Evolutionary conservation across 2,888 invertebrate species (phyloP).

Genomic region (Calephelis perditalis): DNA sequence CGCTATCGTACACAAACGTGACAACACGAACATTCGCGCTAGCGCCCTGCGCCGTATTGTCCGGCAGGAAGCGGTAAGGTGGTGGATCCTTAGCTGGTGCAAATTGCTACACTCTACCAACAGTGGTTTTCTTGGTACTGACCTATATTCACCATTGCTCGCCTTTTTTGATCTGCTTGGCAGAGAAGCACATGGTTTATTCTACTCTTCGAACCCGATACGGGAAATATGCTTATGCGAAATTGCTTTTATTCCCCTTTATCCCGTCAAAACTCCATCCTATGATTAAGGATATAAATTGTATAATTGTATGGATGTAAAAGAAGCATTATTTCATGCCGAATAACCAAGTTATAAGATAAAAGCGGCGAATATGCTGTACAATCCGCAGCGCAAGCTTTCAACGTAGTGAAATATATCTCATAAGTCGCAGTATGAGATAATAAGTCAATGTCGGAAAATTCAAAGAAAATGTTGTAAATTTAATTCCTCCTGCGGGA

Average conservation of each 20-base stretch:
- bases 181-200: no score
- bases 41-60: no score
- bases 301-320: background rate
- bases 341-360: slow-evolving; percentile 1
- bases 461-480: slow-evolving; percentile 10
- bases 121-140: no score
- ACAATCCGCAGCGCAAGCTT: slow-evolving; percentile 1
- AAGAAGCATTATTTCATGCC: background rate
- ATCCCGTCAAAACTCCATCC: background rate
- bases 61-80: no score
- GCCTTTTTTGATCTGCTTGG: no score
- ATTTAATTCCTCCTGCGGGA: slow-evolving; percentile 6
- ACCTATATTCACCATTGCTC: no score
- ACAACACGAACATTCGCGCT: no score
- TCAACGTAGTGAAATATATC: slow-evolving; percentile 5
- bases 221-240: no score
- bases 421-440: slow-evolving; percentile 8
- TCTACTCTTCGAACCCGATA: no score
- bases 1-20: no score
- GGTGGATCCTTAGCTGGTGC: no score
- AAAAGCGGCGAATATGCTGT: background rate
- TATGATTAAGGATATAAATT: background rate
- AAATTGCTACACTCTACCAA: no score
- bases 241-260: background rate
- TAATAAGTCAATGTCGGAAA: slow-evolving; percentile 6